A percentile compares a stretch with the other conserved stretches of the same genome.
Conservation (phyloP, 2,113 vertebrate species). For the Rhinolophus ferrumequinum region DNA sequence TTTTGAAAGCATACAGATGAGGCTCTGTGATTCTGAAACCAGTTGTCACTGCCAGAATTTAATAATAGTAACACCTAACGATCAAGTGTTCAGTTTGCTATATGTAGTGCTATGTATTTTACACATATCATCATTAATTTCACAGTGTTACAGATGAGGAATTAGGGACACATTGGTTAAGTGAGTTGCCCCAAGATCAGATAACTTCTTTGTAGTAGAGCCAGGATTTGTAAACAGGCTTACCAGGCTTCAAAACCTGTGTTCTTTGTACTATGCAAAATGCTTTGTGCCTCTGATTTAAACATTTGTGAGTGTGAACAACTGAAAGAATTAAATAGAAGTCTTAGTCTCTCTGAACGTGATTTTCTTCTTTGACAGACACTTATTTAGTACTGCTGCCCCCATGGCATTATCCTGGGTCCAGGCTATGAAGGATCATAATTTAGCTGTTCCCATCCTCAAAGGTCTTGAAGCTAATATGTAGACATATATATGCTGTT, state of each 20-base stretch:
- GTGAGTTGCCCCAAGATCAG: not conserved
- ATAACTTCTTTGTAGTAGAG: not conserved
- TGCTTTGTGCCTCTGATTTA: not conserved
- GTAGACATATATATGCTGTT: not conserved
- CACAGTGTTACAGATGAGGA: not conserved
- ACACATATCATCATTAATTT: not conserved
- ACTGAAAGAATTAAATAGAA: not conserved
- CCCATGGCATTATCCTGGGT: not conserved
- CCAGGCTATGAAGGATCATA: not conserved
- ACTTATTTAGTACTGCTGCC: not conserved
- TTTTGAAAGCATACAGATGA: constrained; percentile 4
- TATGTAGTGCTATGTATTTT: not conserved
- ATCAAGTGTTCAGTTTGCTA: not conserved
- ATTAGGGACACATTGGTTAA: constrained; percentile 20
- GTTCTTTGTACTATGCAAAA: constrained; percentile 9
- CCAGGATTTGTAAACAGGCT: constrained; percentile 21
- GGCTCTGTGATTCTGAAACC: not conserved
- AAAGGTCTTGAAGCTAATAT: not conserved
- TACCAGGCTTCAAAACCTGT: not conserved
- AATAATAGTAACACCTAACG: not conserved
- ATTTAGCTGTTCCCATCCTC: not conserved
- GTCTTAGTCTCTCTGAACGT: not conserved
- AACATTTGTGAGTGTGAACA: not conserved
- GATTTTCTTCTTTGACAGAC: not conserved
- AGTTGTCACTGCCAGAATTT: not conserved